Evolutionary conservation across 2,113 vertebrate species (phyloP).

Genomic region (Amazona guildingii): DNA sequence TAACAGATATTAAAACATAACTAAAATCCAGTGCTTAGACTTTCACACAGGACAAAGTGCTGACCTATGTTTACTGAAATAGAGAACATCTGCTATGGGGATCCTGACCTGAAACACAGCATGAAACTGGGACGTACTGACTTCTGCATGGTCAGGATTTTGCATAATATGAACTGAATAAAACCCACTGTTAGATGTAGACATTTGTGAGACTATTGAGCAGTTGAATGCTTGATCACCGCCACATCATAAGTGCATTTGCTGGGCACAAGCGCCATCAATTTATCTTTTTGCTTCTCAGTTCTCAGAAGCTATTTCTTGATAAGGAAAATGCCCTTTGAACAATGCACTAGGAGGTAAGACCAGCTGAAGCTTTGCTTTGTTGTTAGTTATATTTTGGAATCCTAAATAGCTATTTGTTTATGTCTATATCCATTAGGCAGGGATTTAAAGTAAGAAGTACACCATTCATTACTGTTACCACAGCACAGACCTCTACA

Average conservation of each 20-base stretch:
- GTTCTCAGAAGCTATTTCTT: not conserved
- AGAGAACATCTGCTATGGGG: not conserved
- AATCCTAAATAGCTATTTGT: conserved; percentile 48
- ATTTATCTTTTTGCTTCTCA: not conserved
- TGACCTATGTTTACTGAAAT: not conserved
- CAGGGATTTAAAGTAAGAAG: conserved; percentile 52
- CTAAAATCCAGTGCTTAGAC: not conserved
- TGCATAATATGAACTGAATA: not conserved
- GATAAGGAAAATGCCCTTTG: conserved; percentile 28
- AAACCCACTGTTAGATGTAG: not conserved
- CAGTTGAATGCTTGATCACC: not conserved
- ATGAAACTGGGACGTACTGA: not conserved
- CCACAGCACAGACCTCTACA: conserved; percentile 1
- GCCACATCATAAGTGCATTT: not conserved
- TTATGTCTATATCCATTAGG: conserved; percentile 67
- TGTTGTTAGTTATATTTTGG: conserved; percentile 50
- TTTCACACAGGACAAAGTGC: not conserved
- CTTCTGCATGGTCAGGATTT: not conserved
- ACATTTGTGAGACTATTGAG: not conserved
- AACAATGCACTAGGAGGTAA: not conserved
- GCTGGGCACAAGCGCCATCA: not conserved
- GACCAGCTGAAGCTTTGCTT: conserved; percentile 34
- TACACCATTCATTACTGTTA: conserved; percentile 51
- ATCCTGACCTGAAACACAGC: not conserved
- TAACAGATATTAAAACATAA: not conserved